Percentiles rank a stretch among this genome's conserved stretches.
Conservation (phyloP, 2,113 vertebrate genomes). For the Seriola dumerili region DNA sequence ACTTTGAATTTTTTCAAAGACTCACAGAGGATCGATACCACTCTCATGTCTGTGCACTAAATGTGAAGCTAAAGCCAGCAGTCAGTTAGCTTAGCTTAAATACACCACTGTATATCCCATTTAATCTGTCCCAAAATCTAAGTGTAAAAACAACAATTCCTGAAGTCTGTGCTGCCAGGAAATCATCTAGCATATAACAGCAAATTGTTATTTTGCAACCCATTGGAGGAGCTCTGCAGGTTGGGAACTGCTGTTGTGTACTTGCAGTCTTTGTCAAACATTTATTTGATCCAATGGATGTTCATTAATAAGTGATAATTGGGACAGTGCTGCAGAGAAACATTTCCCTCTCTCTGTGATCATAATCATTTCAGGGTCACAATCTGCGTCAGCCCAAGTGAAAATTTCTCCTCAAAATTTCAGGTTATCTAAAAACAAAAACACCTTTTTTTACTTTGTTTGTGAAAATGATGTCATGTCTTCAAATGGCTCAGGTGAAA, state of each 20-base stretch:
- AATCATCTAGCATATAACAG: no score
- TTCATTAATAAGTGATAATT: not conserved
- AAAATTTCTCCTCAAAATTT: not conserved
- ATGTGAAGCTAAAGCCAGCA: no score
- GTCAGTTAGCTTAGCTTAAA: not conserved
- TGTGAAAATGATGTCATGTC: not conserved
- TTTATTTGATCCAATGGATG: not conserved
- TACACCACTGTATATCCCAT: not conserved
- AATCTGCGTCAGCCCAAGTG: not conserved
- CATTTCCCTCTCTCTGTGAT: not conserved
- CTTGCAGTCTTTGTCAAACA: no score
- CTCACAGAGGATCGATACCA: not conserved
- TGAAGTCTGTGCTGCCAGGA: no score
- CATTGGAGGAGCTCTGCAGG: not conserved
- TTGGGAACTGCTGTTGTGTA: not conserved
- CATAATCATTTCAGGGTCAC: no score
- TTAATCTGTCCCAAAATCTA: no score
- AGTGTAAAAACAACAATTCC: no score
- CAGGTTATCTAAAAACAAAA: not conserved
- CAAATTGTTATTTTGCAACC: not conserved
- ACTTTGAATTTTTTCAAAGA: not conserved
- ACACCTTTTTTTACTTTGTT: not conserved
- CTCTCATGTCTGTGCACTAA: not conserved
- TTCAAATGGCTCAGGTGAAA: not conserved
- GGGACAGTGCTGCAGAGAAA: not conserved